These are phyloP conservation scores for Accipiter virgatus DNA, from an alignment of 2,113 vertebrate genomes.

Conservation along the genomic window DNA sequence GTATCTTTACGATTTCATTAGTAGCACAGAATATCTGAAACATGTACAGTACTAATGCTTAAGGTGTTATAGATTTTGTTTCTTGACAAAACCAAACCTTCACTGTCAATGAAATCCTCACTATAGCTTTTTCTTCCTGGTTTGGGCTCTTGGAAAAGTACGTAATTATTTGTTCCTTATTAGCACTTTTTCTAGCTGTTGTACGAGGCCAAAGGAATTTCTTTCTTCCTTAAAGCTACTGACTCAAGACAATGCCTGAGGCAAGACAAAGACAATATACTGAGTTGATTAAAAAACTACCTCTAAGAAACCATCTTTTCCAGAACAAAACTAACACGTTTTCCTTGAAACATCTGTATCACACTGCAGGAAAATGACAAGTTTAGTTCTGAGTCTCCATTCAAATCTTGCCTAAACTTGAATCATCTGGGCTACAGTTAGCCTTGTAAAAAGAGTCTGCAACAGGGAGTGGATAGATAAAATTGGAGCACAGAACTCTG, in stretches of 20 bases:
- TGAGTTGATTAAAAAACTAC: not conserved
- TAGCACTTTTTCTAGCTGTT: not conserved
- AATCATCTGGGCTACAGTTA: not conserved
- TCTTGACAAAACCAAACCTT: not conserved
- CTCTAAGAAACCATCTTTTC: not conserved
- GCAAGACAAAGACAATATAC: not conserved
- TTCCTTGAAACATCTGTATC: not conserved
- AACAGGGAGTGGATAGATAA: not conserved
- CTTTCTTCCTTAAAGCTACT: not conserved
- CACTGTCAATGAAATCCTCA: not conserved
- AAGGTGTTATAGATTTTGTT: fast-evolving
- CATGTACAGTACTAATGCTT: not conserved
- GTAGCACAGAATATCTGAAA: not conserved
- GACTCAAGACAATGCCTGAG: not conserved
- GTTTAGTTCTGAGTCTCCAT: not conserved
- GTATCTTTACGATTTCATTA: not conserved
- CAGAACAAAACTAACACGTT: not conserved
- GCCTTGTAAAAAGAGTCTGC: not conserved
- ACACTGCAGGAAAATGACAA: not conserved
- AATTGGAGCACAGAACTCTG: not conserved
- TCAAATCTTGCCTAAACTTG: not conserved
- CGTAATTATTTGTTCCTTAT: not conserved
- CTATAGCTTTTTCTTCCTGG: not conserved
- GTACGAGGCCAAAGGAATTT: not conserved
- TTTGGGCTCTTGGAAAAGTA: not conserved